Evolutionary conservation across 2,113 vertebrate genomes (phyloP).

Genomic region (Haplochromis vanheusdeni): DNA sequence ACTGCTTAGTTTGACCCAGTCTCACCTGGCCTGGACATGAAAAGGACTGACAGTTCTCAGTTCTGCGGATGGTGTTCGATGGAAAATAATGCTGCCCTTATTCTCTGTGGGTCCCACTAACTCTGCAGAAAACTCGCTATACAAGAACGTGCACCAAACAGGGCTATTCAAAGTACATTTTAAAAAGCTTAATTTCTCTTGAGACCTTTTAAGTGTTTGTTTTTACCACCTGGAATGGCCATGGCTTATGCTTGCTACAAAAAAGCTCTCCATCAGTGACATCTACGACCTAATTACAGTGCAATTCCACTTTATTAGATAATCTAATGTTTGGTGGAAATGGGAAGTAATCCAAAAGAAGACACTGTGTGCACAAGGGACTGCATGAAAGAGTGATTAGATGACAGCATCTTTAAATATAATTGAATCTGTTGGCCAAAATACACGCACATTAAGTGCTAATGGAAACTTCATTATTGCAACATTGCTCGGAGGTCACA

Average conservation of each 20-base stretch:
- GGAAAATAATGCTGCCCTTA: background rate
- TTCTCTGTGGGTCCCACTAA: background rate
- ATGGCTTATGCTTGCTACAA: background rate
- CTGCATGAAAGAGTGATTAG: background rate
- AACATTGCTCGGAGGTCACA: background rate
- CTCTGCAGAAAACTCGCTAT: background rate
- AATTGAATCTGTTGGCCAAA: background rate
- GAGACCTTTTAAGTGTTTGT: background rate
- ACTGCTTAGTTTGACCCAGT: background rate
- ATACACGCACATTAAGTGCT: background rate
- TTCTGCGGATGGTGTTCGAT: background rate
- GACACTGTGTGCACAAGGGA: background rate
- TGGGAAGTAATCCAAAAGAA: background rate
- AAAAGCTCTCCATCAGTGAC: background rate
- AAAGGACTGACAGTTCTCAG: background rate
- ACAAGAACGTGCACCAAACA: background rate
- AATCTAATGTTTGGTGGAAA: background rate
- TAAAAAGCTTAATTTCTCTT: background rate
- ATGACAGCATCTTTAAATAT: background rate
- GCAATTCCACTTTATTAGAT: background rate
- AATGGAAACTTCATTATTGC: constrained; percentile 2
- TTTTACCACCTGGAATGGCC: background rate
- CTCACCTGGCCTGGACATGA: background rate
- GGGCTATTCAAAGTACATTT: background rate
- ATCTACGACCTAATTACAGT: background rate